Conservation (phyloP, 1,140 invertebrate genomes). For the Muscidifurax raptorellus region DNA sequence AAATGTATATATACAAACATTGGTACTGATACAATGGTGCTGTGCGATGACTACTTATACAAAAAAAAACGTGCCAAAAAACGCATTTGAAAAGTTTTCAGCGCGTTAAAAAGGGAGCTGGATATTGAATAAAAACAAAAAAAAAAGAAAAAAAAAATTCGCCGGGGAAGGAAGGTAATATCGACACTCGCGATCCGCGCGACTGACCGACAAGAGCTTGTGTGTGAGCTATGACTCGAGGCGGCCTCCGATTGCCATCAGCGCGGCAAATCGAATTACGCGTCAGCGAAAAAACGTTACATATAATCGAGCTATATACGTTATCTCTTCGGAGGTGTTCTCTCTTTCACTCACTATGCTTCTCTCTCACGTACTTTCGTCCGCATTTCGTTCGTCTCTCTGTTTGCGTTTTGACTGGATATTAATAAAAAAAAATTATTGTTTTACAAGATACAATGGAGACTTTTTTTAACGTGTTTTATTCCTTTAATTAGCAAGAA, state of each 20-base stretch:
- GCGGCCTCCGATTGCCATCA: conserved; percentile 1
- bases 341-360: background rate
- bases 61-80: background rate
- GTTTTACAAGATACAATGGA: no score
- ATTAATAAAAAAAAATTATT: background rate
- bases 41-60: background rate
- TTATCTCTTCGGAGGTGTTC: background rate
- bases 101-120: no score
- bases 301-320: background rate
- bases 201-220: no score
- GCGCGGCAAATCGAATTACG: conserved; percentile 8
- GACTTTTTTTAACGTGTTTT: no score
- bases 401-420: background rate
- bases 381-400: background rate
- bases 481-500: no score
- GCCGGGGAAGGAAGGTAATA: no score
- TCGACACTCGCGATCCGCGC: no score
- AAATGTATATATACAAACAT: background rate
- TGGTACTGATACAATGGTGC: conserved; percentile 40
- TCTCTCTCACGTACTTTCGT: background rate
- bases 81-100: no score
- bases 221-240: background rate
- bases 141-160: no score
- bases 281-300: background rate
- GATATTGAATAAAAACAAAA: no score